Conservation (phyloP, 2,113 vertebrate genomes). For the Eptatretus burgeri region DNA sequence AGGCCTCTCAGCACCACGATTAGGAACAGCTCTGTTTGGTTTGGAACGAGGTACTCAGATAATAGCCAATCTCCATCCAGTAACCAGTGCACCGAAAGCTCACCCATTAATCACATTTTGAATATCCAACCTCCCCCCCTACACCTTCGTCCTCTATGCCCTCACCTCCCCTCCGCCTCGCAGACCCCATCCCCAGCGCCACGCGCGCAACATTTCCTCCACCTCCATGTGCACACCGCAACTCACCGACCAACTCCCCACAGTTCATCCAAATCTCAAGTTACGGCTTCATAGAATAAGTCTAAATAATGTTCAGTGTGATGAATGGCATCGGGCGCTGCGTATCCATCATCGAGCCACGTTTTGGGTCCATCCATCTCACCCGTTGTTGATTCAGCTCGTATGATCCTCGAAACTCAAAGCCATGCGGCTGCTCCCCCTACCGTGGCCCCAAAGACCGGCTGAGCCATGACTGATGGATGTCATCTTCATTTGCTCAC, state of each 20-base stretch:
- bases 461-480: background rate
- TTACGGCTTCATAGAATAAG: slow-evolving; percentile 77
- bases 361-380: slow-evolving; percentile 99
- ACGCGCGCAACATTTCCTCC: too few relatives aligned
- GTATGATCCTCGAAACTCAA: background rate
- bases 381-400: slow-evolving; percentile 50
- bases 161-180: background rate
- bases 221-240: too few relatives aligned
- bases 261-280: slow-evolving; percentile 23
- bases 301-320: slow-evolving; percentile 95
- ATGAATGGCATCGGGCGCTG: slow-evolving; percentile 91
- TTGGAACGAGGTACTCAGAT: background rate
- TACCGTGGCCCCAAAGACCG: background rate
- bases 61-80: slow-evolving; percentile 5
- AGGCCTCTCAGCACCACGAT: background rate
- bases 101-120: slow-evolving; percentile 6
- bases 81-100: slow-evolving; percentile 5
- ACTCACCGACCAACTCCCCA: background rate
- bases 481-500: background rate
- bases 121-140: slow-evolving; percentile 1
- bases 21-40: background rate
- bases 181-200: too few relatives aligned
- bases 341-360: slow-evolving; percentile 98
- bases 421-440: background rate
- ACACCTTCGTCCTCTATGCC: background rate